Base-by-base conservation (phyloP, 2,113 vertebrate species). In the Bos indicus region DNA sequence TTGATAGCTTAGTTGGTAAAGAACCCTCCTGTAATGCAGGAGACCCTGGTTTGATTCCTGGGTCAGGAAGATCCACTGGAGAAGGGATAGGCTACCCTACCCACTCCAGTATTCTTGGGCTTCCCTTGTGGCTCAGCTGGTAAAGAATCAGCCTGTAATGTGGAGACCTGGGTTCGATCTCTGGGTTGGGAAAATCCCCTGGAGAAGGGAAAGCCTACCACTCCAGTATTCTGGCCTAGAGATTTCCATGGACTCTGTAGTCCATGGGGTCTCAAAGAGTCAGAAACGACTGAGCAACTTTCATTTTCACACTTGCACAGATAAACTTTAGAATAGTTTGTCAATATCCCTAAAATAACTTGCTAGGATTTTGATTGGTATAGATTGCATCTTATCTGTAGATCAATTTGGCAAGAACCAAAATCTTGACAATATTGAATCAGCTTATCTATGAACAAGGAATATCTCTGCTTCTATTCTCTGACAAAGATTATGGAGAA, bases 251-350 rank as follows among this genome's bases (percentile, higher is more conserved):
- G 67, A 71, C n/a, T 12, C n/a, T 12, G 1, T 71, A 71, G 19
- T 71, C n/a, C 19, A 40, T 21, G 64, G n/a, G n/a, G 19, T 71
- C 0, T 0, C 64, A 62, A 15, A 71, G 64, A 71, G n/a, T 71
- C n/a, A 71, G 67, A 71, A 10, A 40, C 0, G 19, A 71, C 67
- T 40, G 67, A 71, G 67, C 5, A 21, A 71, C n/a, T 71, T 71
- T 71, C 19, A 23, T 71, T 71, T 71, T 71, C n/a, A 40, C 19
- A 12, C 67, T 40, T 40, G 10, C n/a, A 23, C 13, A 23, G 56
- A 10, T 77, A 77, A 77, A 33, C 12, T 90, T 90, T 56, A 77
- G 67, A 77, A 90, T 77, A 77, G 17, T 90, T 77, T 77, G 67
- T 56, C 17, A 30, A 23, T 74, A 89, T 40, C n/a, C 25, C 19